phyloP scores from a whole-genome alignment of 2,113 vertebrate species.

The Podilymbus podiceps region DNA sequence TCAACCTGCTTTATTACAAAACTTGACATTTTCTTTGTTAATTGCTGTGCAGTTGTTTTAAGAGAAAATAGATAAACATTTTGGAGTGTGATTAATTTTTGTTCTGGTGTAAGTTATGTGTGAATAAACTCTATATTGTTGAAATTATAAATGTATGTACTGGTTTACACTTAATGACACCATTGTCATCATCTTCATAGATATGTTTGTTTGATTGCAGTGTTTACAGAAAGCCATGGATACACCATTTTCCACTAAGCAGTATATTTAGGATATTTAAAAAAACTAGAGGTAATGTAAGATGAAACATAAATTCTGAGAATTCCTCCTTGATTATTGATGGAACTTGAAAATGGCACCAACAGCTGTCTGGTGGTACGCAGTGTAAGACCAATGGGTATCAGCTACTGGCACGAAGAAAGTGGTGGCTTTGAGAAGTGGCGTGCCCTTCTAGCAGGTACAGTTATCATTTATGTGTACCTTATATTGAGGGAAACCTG shows the following conservation, averaged over 20 bases:
- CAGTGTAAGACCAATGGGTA: neutral
- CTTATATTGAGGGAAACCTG: neutral
- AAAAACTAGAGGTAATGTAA: neutral
- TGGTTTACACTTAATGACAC: neutral
- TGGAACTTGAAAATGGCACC: neutral
- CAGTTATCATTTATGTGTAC: neutral
- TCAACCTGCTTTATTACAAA: neutral
- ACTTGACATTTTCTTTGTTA: neutral
- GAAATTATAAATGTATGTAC: neutral
- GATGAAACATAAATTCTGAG: neutral
- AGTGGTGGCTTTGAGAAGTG: neutral
- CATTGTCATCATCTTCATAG: neutral
- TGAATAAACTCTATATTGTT: neutral
- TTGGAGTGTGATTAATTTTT: neutral
- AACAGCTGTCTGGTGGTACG: neutral
- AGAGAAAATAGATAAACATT: neutral
- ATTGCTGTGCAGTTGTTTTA: accelerated
- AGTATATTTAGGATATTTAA: neutral
- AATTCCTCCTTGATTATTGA: neutral
- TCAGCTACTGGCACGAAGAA: neutral
- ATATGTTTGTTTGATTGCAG: neutral
- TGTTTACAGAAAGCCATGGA: neutral
- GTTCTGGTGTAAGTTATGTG: neutral
- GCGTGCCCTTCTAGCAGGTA: neutral
- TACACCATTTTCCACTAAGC: neutral